A percentile compares a stretch with the other conserved stretches of the same genome.
Evolutionary conservation across 2,888 invertebrate genomes (phyloP).

Genomic region (Rhyacophila evoluta): DNA sequence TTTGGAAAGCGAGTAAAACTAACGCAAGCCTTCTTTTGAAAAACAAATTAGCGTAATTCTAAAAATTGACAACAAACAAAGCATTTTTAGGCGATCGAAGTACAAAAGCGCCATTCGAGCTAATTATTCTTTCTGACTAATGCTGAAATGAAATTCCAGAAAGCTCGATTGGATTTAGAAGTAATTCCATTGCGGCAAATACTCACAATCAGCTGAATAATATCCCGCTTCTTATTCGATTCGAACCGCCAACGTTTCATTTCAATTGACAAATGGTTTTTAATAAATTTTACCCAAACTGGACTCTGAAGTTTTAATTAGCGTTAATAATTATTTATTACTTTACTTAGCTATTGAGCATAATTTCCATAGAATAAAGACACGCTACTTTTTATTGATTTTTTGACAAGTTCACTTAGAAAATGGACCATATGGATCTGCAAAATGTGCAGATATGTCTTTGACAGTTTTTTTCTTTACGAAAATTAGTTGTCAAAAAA

Average conservation of each 20-base stretch:
- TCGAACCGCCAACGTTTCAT: constrained; percentile 37
- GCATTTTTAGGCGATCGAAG: not conserved
- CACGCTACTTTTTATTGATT: too few species aligned
- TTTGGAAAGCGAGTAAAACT: not conserved
- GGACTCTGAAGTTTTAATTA: not conserved
- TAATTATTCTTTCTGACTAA: constrained; percentile 35
- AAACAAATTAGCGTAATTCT: not conserved
- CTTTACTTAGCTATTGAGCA: too few species aligned
- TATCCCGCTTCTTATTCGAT: constrained; percentile 37
- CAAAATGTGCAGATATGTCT: too few species aligned
- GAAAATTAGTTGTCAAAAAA: too few species aligned
- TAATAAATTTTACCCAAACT: constrained; percentile 32
- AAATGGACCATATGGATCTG: too few species aligned
- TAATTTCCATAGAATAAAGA: too few species aligned
- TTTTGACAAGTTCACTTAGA: too few species aligned
- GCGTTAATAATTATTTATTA: not conserved
- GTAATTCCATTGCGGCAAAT: constrained; percentile 25
- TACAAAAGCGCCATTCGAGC: not conserved
- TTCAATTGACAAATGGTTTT: constrained; percentile 45
- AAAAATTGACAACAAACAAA: constrained; percentile 24
- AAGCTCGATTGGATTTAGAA: constrained; percentile 28
- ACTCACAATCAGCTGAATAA: constrained; percentile 33
- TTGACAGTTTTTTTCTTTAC: too few species aligned
- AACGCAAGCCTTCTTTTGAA: not conserved
- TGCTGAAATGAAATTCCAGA: constrained; percentile 32